These are phyloP conservation scores for Acipenser ruthenus DNA, from an alignment of 2,797 vertebrate genomes.

Conservation along the genomic window DNA sequence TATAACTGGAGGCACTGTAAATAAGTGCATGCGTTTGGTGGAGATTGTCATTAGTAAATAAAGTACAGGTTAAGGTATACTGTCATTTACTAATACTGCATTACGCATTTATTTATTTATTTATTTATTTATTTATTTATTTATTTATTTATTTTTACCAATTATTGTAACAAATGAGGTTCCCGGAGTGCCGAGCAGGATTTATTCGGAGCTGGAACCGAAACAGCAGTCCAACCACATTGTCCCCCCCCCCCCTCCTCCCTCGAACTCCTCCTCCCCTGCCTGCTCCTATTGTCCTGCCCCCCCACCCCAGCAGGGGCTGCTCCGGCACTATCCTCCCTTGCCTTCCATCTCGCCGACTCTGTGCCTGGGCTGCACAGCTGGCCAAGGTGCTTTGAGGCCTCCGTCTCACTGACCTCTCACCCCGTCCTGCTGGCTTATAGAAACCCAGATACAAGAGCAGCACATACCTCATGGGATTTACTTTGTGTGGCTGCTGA, in stretches of 20 bases:
- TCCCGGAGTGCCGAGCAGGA: conserved; percentile 53
- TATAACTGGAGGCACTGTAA: too few species aligned
- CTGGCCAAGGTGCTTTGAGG: conserved; percentile 57
- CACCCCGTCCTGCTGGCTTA: conserved; percentile 64
- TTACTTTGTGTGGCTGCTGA: conserved; percentile 35
- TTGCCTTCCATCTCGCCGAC: conserved; percentile 40
- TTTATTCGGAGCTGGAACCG: conserved; percentile 59
- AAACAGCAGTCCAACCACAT: conserved; percentile 45
- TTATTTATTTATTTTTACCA: conserved; percentile 30
- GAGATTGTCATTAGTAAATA: too few species aligned
- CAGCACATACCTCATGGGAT: conserved; percentile 60
- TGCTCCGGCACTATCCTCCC: conserved; percentile 30
- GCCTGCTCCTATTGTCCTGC: conserved; percentile 54
- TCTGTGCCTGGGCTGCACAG: conserved; percentile 48
- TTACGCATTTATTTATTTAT: background rate
- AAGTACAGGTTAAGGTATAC: too few species aligned
- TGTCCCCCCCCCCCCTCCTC: conserved; percentile 41
- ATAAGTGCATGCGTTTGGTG: too few species aligned
- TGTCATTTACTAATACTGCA: too few species aligned
- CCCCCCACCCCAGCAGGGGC: conserved; percentile 55
- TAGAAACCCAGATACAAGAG: conserved; percentile 55
- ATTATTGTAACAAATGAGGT: conserved; percentile 67
- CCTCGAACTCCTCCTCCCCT: background rate
- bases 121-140: background rate
- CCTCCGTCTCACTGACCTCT: conserved; percentile 59